Conservation (phyloP, 2,113 vertebrate genomes). For the Menura novaehollandiae region DNA sequence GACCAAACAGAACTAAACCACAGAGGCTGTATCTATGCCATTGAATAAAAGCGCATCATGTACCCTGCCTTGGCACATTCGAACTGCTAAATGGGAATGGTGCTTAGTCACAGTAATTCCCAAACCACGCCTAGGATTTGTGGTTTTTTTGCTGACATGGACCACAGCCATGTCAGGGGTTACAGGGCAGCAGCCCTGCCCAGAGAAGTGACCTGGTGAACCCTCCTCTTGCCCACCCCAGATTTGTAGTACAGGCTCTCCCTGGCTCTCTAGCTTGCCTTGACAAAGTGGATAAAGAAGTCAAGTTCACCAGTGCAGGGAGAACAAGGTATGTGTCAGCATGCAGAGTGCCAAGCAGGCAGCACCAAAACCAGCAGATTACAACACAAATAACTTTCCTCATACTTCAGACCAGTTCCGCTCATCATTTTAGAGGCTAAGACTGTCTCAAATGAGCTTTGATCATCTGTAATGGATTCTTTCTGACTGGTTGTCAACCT, state of each 20-base stretch:
- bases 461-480: conserved; percentile 53
- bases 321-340: background rate
- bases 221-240: fast-evolving
- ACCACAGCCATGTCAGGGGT: fast-evolving
- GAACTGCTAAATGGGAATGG: background rate
- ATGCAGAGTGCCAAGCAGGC: background rate
- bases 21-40: background rate
- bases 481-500: conserved; percentile 61
- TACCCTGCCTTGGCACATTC: background rate
- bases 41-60: background rate
- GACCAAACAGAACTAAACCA: background rate
- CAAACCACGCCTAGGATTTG: background rate
- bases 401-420: background rate
- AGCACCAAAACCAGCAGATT: background rate
- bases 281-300: background rate
- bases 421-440: conserved; percentile 28
- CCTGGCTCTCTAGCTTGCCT: background rate
- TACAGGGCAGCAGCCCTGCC: fast-evolving
- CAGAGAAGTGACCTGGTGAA: fast-evolving
- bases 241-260: background rate
- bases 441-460: conserved; percentile 29
- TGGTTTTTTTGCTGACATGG: background rate
- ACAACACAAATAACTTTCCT: background rate
- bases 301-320: background rate
- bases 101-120: background rate